These are phyloP conservation scores for Drosophila paracracens DNA, from an alignment of 2,888 invertebrate genomes.

Conservation along the genomic window DNA sequence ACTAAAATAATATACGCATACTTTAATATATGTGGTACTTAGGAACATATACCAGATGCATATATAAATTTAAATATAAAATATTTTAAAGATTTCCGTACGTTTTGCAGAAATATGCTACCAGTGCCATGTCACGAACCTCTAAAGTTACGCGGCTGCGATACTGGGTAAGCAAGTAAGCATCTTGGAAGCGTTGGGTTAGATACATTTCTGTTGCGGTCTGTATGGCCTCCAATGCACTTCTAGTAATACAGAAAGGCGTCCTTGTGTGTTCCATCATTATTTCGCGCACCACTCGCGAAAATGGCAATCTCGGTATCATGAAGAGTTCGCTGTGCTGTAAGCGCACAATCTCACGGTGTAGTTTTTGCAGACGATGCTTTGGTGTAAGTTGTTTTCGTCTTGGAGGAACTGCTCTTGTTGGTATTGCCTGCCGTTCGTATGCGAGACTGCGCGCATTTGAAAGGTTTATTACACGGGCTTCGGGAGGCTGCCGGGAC, in stretches of 20 bases:
- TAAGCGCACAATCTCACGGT: slow-evolving; percentile 48
- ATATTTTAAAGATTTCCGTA: slow-evolving; percentile 29
- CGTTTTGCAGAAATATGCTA: slow-evolving; percentile 52
- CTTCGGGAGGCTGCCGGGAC: background rate
- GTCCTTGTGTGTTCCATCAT: slow-evolving; percentile 60
- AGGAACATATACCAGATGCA: background rate
- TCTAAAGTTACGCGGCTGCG: slow-evolving; percentile 85
- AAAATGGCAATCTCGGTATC: slow-evolving; percentile 85
- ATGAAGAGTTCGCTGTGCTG: slow-evolving; percentile 57
- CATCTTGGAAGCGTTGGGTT: slow-evolving; percentile 86
- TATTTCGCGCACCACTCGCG: slow-evolving; percentile 85
- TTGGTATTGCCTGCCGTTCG: background rate
- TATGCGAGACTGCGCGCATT: background rate
- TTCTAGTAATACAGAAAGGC: slow-evolving; percentile 76
- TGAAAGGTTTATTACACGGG: background rate
- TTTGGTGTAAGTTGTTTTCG: slow-evolving; percentile 47
- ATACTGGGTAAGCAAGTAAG: slow-evolving; percentile 84
- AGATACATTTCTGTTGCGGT: slow-evolving; percentile 86
- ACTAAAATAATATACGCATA: background rate
- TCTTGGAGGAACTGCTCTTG: background rate
- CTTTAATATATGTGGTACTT: background rate
- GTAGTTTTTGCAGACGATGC: slow-evolving; percentile 1
- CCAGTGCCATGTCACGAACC: slow-evolving; percentile 85
- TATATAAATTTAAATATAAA: background rate
- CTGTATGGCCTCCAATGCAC: slow-evolving; percentile 86